Base-by-base conservation (phyloP, 2,888 invertebrate genomes). In the Desoria tigrina region DNA sequence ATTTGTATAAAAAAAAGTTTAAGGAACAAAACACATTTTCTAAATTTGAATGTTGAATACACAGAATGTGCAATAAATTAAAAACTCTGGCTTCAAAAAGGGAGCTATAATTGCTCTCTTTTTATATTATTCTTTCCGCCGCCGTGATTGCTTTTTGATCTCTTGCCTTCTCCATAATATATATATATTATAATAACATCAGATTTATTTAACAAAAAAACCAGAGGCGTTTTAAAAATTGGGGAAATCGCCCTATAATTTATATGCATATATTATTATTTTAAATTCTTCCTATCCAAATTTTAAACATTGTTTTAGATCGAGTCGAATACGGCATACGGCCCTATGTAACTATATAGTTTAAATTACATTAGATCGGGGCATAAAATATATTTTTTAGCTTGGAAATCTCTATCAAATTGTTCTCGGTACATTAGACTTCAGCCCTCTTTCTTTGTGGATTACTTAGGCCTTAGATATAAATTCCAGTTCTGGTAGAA, bases 381-480 rank as follows among this genome's bases (percentile, higher is more conserved):
- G 55, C 11, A 42, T 11, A 56, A 26, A 56, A 39, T 56, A 42
- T 4, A 32, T 4, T 62, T 49, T 62, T 60, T 55, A 56, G 56
- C 56, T 56, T 24, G 28, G 27, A 56, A 62, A 62, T 62, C 62
- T 62, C 62, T 55, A 62, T 56, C 55, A 62, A 62, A 62, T 56
- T 62, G 62, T 62, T 62, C 55, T 55, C 55, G 55, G 28, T 55
- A 55, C 55, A 55, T 55, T 55, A 55, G 55, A 18, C 55, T 32
- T 23, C 26, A 23, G 7, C 61, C 42, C 23, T 45, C 1, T 28
- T 28, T n/a, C n/a, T 59, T 28, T 27, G 57, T 57, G 24, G 42
- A 57, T 24, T 57, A 57, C 57, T 32, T 42, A 23, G 26, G 59
- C 49, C n/a, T 28, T 16, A 59, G 59, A 28, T 59, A 32, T 32